phyloP scores from a whole-genome alignment of 2,888 invertebrate genomes.

The Sesia apiformis region DNA sequence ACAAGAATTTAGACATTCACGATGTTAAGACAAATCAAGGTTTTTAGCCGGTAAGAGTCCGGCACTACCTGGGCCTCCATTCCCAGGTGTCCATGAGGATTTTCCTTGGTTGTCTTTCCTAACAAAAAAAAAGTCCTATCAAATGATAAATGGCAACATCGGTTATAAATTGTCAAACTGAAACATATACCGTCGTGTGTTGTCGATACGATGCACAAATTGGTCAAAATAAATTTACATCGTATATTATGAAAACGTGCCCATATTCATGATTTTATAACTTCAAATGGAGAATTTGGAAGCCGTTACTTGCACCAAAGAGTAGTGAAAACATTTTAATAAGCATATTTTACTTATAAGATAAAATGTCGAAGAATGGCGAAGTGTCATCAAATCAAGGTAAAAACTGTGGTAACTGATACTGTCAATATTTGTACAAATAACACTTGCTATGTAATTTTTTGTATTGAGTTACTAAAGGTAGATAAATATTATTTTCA shows the following conservation, averaged over 20 bases:
- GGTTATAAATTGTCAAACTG: neutral
- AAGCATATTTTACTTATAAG: slow-evolving; percentile 19
- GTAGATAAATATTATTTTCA: slow-evolving; percentile 17
- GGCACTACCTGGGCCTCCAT: no score
- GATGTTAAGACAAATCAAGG: no score
- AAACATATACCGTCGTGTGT: slow-evolving; percentile 9
- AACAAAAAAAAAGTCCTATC: no score
- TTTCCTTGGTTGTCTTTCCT: no score
- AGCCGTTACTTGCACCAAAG: slow-evolving; percentile 37
- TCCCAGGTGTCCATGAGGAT: no score
- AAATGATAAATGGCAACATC: neutral
- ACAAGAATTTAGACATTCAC: no score
- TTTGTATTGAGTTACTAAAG: slow-evolving; percentile 4
- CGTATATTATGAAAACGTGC: slow-evolving; percentile 39
- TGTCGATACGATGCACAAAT: slow-evolving; percentile 32
- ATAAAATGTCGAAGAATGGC: slow-evolving; percentile 82
- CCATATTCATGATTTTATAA: slow-evolving; percentile 22
- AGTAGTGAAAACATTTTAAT: slow-evolving; percentile 28
- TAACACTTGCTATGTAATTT: neutral
- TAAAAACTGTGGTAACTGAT: slow-evolving; percentile 22
- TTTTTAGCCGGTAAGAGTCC: no score
- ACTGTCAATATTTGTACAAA: neutral
- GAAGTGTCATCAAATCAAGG: slow-evolving; percentile 80
- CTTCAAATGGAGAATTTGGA: slow-evolving; percentile 56
- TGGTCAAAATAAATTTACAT: slow-evolving; percentile 21